Conservation (phyloP, 2,113 vertebrate species). For the Cichladusa arquata region DNA sequence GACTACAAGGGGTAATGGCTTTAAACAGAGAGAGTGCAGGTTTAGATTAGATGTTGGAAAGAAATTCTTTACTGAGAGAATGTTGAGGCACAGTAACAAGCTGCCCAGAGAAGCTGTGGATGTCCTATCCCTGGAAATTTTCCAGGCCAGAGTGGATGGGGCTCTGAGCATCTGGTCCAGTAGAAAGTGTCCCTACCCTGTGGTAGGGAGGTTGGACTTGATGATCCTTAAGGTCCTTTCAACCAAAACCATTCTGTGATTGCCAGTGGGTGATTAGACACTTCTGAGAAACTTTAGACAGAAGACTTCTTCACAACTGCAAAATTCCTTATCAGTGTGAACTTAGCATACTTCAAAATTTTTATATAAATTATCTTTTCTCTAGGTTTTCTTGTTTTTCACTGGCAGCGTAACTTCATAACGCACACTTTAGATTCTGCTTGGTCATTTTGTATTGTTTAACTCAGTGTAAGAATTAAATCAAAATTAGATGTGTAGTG, state of each 20-base stretch:
- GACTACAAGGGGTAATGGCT: not conserved
- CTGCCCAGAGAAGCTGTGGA: not conserved
- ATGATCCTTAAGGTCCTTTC: not conserved
- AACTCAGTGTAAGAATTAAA: not conserved
- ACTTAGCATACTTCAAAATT: not conserved
- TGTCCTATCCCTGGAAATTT: not conserved
- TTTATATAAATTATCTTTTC: not conserved
- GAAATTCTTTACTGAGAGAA: not conserved
- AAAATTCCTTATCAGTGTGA: not conserved
- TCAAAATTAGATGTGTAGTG: not conserved
- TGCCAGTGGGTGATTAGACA: not conserved
- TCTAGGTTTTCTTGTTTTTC: not conserved
- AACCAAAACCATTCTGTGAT: not conserved
- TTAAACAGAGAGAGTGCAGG: not conserved
- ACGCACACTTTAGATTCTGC: not conserved
- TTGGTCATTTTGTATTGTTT: not conserved
- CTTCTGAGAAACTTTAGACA: not conserved
- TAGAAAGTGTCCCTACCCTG: not conserved
- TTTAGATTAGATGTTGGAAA: not conserved
- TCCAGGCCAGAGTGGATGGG: not conserved
- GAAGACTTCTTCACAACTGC: not conserved
- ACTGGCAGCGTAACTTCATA: not conserved
- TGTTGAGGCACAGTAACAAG: not conserved
- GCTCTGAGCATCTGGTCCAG: not conserved
- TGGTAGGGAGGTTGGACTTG: not conserved